Percentiles rank a stretch among this genome's conserved stretches.
Conservation (phyloP, 53 echinoderm and acorn worm genomes). For the Holothuria leucospilota region DNA sequence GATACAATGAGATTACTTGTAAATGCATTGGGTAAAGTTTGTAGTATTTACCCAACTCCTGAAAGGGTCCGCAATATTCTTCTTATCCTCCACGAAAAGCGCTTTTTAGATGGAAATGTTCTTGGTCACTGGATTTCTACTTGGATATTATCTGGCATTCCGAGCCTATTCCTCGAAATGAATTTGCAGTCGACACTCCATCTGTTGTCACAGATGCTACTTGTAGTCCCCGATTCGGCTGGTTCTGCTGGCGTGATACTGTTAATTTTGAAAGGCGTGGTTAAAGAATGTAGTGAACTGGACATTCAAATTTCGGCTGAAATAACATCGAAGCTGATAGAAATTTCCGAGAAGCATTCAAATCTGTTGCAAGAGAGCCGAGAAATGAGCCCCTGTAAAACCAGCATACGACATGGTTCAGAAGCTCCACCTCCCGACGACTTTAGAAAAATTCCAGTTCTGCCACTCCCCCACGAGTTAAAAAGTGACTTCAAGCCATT, state of each 20-base stretch:
- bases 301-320: constrained; percentile 29
- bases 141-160: background rate
- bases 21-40: background rate
- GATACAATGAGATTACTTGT: constrained; percentile 23
- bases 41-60: background rate
- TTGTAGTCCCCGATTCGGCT: constrained; percentile 7
- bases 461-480: constrained; percentile 60
- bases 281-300: background rate
- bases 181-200: background rate
- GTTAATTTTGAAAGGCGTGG: constrained; percentile 31
- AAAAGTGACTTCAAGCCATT: constrained; percentile 54
- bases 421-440: constrained; percentile 56
- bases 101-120: background rate
- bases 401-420: background rate
- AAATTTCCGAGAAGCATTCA: constrained; percentile 9
- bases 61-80: constrained; percentile 8
- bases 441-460: constrained; percentile 68
- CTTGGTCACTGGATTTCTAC: constrained; percentile 3
- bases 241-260: constrained; percentile 35
- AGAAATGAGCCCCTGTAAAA: background rate
- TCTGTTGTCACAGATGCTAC: constrained; percentile 10
- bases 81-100: constrained; percentile 10
- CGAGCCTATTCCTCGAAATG: background rate
- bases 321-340: background rate
- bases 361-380: background rate